These are phyloP conservation scores for Rhincodon typus DNA, from an alignment of 2,797 vertebrate species.

Conservation along the genomic window DNA sequence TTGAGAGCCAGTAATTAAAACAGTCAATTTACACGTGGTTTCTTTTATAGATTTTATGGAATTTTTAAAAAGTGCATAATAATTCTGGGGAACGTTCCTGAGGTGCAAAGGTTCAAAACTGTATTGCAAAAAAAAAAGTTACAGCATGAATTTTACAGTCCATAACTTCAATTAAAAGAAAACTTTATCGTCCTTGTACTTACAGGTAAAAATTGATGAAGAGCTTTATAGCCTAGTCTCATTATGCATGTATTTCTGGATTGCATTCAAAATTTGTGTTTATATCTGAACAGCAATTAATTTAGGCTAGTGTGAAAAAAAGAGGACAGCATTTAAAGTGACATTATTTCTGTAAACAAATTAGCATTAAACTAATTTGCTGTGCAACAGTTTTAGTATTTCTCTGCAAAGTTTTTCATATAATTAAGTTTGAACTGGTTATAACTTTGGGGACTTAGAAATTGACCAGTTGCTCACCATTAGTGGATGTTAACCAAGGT, in stretches of 20 bases:
- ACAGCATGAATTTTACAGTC: background rate
- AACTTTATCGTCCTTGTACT: constrained; percentile 4
- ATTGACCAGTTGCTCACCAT: background rate
- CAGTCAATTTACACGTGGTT: background rate
- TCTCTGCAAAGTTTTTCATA: constrained; percentile 19
- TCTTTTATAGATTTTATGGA: background rate
- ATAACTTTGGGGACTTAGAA: background rate
- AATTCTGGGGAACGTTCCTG: background rate
- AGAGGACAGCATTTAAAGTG: no score
- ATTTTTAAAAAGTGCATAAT: background rate
- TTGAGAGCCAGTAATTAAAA: background rate
- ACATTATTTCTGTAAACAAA: constrained; percentile 35
- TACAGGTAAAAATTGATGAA: constrained; percentile 32
- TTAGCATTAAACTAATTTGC: constrained; percentile 28
- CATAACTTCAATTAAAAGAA: constrained; percentile 25
- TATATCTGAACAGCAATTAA: constrained; percentile 14
- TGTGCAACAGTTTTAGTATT: constrained; percentile 24
- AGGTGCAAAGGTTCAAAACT: constrained; percentile 12
- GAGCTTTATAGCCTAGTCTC: background rate
- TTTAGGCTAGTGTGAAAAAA: no score
- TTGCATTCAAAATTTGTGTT: background rate
- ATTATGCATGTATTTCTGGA: constrained; percentile 26
- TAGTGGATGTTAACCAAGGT: background rate
- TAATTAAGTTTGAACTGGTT: constrained; percentile 4
- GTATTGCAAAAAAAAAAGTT: background rate